A percentile compares a stretch with the other conserved stretches of the same genome.
phyloP scores from a whole-genome alignment of 2,797 vertebrate species.

The Peromyscus attwateri region DNA sequence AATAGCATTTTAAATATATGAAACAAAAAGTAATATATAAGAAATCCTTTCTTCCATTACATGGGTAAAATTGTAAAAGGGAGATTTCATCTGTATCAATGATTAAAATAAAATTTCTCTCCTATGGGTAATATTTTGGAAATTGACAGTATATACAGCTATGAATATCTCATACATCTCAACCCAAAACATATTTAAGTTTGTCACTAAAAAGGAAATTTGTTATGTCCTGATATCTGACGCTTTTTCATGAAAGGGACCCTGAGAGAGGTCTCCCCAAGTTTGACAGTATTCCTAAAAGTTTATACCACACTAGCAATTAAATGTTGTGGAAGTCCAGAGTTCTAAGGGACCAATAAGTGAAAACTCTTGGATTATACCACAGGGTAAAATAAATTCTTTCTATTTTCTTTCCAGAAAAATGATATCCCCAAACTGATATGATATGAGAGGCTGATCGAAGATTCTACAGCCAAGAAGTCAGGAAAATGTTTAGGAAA shows the following conservation, averaged over 20 bases:
- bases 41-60: neutral
- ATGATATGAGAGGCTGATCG: neutral
- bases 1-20: neutral
- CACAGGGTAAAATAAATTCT: conserved; percentile 6
- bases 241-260: neutral
- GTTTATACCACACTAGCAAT: neutral
- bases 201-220: conserved; percentile 38
- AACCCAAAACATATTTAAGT: neutral
- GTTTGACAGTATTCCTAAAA: conserved; percentile 46
- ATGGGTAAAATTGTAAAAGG: neutral
- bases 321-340: neutral
- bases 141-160: neutral
- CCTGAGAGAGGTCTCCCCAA: neutral
- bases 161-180: conserved; percentile 10
- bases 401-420: conserved; percentile 55
- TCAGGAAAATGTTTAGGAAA: conserved; percentile 29
- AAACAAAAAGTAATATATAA: neutral
- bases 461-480: neutral
- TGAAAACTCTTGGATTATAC: neutral
- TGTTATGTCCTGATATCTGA: conserved; percentile 20
- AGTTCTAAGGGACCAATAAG: neutral
- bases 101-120: conserved; percentile 50
- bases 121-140: neutral
- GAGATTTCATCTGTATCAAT: neutral
- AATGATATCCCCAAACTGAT: neutral